Evolutionary conservation across 2,797 vertebrate genomes (phyloP), one percentile per base, ranked within the genome.

Genomic region (Eutrigla gurnardus): DNA sequence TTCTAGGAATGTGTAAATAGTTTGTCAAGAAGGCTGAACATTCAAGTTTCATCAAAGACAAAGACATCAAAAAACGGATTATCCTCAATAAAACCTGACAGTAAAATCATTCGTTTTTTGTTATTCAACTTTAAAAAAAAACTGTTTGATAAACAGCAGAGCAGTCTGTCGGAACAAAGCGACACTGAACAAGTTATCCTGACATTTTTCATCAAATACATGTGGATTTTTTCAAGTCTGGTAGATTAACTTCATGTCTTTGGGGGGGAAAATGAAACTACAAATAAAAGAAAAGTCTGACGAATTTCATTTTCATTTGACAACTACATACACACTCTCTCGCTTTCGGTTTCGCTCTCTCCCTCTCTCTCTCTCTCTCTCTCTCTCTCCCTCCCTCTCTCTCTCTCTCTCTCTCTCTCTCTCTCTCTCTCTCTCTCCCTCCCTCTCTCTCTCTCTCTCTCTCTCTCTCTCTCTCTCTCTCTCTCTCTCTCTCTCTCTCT

Each of bases 301-400:
- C 17, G 33, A 43, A 7, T 54, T 17, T 25, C 17, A 54, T 54
- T 36, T 64, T 35, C 5, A 13, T 65, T 25, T 25, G 11, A 37
- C 9, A 40, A 18, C 35, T 15, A 65, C 42, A 66, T 65, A 62
- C 66, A 42, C 11, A 55, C 35, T 62, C 45, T 42, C 40, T 73
- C 46, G 25, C 25, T 25, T 25, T 25, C 25, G 25, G 25, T 25
- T 25, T 25, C 25, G 2, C 25, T 25, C 25, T 25, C 25, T 25
- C 25, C 2, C 25, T 25, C 25, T 25, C 25, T 2, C 25, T 25
- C 25, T 25, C 25, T 25, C 25, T 25, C 25, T n/a, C n/a, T n/a
- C n/a, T n/a, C n/a, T n/a, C n/a, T n/a, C n/a, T n/a, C n/a, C n/a
- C n/a, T n/a, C n/a, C n/a, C 25, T 25, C 25, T 25, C 25, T 25